phyloP scores from a whole-genome alignment of 2,888 invertebrate species.

The Choristoneura rosaceana region DNA sequence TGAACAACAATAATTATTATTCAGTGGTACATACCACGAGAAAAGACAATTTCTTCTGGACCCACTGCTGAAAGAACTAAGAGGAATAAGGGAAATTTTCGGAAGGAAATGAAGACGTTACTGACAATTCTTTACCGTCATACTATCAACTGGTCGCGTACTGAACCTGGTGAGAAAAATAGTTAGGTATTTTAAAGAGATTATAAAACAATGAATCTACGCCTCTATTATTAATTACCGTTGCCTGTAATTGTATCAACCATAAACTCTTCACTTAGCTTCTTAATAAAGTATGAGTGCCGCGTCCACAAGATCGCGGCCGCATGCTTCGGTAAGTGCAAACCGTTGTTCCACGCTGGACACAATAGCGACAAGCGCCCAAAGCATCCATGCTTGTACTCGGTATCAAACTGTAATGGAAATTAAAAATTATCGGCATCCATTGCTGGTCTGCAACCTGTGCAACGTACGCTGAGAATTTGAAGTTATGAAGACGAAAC shows the following conservation, averaged over 20 bases:
- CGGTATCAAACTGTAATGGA: neutral
- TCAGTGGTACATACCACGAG: no score
- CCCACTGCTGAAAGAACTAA: no score
- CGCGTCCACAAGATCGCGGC: conserved; percentile 42
- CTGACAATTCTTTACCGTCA: neutral
- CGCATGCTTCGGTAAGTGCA: conserved; percentile 57
- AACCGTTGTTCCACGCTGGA: conserved; percentile 53
- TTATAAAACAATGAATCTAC: conserved; percentile 9
- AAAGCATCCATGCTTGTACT: conserved; percentile 10
- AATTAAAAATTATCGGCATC: neutral
- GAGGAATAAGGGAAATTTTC: neutral
- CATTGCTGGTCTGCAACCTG: neutral
- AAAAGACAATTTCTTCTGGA: no score
- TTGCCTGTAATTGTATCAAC: conserved; percentile 25
- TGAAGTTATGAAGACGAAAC: neutral
- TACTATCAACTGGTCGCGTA: neutral
- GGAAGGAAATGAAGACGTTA: neutral
- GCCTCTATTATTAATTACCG: conserved; percentile 18
- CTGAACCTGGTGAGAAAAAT: neutral
- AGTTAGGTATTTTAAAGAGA: conserved; percentile 1
- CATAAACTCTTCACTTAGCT: conserved; percentile 34
- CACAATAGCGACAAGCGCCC: conserved; percentile 50
- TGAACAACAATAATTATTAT: no score
- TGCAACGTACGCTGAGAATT: neutral
- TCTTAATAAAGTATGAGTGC: conserved; percentile 36